Evolutionary conservation across 1,140 invertebrate species (phyloP).

Genomic region (Bursaphelenchus mucronatus): DNA sequence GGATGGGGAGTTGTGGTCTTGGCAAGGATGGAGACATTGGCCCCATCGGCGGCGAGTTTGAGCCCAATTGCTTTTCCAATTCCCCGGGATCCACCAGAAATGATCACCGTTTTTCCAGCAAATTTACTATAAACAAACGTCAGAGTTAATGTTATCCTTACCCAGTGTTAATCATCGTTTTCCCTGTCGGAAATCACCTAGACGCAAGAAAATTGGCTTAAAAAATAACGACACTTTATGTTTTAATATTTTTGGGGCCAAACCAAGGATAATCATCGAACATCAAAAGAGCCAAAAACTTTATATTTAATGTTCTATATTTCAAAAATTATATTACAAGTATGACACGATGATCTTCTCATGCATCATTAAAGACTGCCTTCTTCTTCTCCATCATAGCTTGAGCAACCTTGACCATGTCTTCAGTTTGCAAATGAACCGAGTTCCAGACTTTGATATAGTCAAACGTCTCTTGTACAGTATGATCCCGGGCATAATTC

Average conservation of each 20-base stretch:
- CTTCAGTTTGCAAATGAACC: slow-evolving; percentile 81
- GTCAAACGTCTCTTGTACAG: slow-evolving; percentile 60
- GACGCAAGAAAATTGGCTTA: too few species aligned
- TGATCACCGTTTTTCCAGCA: slow-evolving; percentile 83
- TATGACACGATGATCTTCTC: background rate
- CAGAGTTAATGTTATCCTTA: too few species aligned
- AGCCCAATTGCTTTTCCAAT: slow-evolving; percentile 94
- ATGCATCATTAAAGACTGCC: slow-evolving; percentile 9
- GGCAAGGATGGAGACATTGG: slow-evolving; percentile 59
- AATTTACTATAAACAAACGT: slow-evolving; percentile 68
- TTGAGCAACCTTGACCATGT: slow-evolving; percentile 69
- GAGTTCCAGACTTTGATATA: slow-evolving; percentile 72
- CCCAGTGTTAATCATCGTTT: background rate
- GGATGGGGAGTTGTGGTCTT: slow-evolving; percentile 69
- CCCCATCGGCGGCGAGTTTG: slow-evolving; percentile 79
- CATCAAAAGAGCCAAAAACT: background rate
- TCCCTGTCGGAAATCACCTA: background rate
- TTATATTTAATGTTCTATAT: background rate
- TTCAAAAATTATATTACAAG: background rate
- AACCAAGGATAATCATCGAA: background rate
- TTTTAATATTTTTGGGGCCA: background rate
- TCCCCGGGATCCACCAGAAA: slow-evolving; percentile 89
- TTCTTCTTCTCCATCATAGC: slow-evolving; percentile 71
- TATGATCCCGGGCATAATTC: slow-evolving; percentile 76
- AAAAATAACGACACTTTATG: too few species aligned